Conservation (phyloP, 2,113 vertebrate species). For the Naja naja region DNA sequence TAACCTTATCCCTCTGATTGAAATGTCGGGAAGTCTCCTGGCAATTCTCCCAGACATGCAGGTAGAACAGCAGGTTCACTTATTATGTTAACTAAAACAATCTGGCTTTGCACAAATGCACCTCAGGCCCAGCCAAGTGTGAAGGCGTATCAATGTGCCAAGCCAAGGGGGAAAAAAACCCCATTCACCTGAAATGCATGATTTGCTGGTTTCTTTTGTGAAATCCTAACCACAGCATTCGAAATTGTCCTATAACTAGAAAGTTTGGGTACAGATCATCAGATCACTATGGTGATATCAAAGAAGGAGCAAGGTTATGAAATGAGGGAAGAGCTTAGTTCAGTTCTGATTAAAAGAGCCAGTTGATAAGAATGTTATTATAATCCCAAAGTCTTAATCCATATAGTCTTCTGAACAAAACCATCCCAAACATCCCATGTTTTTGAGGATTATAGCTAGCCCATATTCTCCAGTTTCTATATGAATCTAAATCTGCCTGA, state of each 20-base stretch:
- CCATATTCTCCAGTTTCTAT: neutral
- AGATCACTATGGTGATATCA: neutral
- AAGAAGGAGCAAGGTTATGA: fast-evolving
- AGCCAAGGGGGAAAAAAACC: conserved; percentile 48
- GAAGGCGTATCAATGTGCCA: conserved; percentile 72
- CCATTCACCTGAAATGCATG: conserved; percentile 59
- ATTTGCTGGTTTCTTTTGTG: conserved; percentile 31
- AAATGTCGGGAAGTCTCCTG: conserved; percentile 83
- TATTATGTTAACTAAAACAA: conserved; percentile 85
- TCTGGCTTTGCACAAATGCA: conserved; percentile 76
- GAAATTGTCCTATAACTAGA: neutral
- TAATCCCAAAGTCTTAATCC: neutral
- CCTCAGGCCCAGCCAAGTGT: conserved; percentile 73
- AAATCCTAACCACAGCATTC: neutral
- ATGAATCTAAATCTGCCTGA: neutral
- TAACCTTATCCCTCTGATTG: conserved; percentile 72
- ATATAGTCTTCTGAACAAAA: neutral
- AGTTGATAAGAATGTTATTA: neutral
- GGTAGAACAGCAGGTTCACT: conserved; percentile 83
- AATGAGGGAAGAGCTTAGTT: neutral
- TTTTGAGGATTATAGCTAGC: neutral
- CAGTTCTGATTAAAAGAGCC: fast-evolving
- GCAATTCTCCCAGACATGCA: conserved; percentile 83
- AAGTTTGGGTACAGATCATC: neutral
- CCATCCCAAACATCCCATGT: neutral